Conservation (phyloP, 1,140 invertebrate genomes). For the Halictus rubicundus region DNA sequence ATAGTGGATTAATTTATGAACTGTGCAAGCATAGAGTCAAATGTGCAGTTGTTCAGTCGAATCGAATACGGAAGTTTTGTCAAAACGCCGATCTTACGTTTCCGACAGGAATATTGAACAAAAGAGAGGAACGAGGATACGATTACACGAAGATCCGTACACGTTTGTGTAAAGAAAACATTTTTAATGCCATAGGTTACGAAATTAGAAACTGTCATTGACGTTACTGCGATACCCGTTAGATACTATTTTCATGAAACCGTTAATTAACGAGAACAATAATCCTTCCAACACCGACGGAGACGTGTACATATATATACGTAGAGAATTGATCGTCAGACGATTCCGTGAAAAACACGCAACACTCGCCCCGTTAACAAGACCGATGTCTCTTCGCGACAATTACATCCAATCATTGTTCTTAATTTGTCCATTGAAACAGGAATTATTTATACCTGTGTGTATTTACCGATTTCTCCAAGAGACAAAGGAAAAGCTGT, state of each 20-base stretch:
- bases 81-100: not conserved
- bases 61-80: not conserved
- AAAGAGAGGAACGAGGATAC: not conserved
- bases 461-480: not conserved
- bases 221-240: slow-evolving; percentile 22
- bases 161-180: not conserved
- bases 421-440: not conserved
- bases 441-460: not conserved
- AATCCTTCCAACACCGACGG: slow-evolving; percentile 24
- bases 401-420: slow-evolving; percentile 10
- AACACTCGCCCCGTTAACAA: not conserved
- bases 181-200: slow-evolving; percentile 15
- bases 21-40: slow-evolving; percentile 4
- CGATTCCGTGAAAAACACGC: not conserved
- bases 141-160: not conserved
- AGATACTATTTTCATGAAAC: slow-evolving; percentile 28
- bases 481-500: not conserved
- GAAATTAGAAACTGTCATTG: slow-evolving; percentile 23
- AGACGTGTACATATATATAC: slow-evolving; percentile 18
- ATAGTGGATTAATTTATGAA: slow-evolving; percentile 33
- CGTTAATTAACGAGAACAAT: slow-evolving; percentile 23
- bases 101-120: too few species aligned
- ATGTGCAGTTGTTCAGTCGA: slow-evolving; percentile 2
- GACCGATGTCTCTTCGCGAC: not conserved
- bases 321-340: slow-evolving; percentile 1